These are phyloP conservation scores for Drosophila subquinaria DNA, from an alignment of 2,888 invertebrate genomes.

Conservation along the genomic window DNA sequence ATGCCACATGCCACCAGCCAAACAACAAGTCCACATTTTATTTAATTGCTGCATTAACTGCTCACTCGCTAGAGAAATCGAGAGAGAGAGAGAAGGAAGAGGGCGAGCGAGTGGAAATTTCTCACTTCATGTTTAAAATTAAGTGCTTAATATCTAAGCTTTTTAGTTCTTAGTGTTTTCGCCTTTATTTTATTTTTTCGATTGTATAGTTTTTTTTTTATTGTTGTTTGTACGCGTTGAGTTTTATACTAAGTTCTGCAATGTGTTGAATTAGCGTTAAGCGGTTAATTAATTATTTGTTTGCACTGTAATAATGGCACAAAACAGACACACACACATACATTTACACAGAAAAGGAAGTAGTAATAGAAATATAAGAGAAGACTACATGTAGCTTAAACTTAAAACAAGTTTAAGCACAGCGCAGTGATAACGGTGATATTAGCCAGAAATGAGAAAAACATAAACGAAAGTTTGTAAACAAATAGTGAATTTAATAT, in stretches of 20 bases:
- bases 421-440: constrained; percentile 78
- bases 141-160: constrained; percentile 74
- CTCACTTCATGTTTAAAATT: constrained; percentile 68
- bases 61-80: constrained; percentile 27
- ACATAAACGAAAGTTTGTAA: constrained; percentile 53
- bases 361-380: constrained; percentile 26
- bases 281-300: constrained; percentile 66
- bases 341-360: constrained; percentile 12
- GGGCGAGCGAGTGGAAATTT: constrained; percentile 52
- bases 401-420: constrained; percentile 65
- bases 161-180: constrained; percentile 60
- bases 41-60: constrained; percentile 59
- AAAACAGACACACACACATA: constrained; percentile 11
- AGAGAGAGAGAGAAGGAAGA: constrained; percentile 7
- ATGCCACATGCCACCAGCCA: constrained; percentile 48
- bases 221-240: constrained; percentile 58
- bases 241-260: constrained; percentile 34
- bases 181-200: constrained; percentile 30
- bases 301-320: constrained; percentile 47
- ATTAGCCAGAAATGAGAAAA: constrained; percentile 67
- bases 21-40: constrained; percentile 48
- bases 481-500: constrained; percentile 75
- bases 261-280: constrained; percentile 64
- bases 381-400: constrained; percentile 74
- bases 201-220: constrained; percentile 39